Percentiles rank a stretch among this genome's conserved stretches.
These are phyloP conservation scores for Microctonus brassicae DNA, from an alignment of 2,888 invertebrate species.

Conservation along the genomic window DNA sequence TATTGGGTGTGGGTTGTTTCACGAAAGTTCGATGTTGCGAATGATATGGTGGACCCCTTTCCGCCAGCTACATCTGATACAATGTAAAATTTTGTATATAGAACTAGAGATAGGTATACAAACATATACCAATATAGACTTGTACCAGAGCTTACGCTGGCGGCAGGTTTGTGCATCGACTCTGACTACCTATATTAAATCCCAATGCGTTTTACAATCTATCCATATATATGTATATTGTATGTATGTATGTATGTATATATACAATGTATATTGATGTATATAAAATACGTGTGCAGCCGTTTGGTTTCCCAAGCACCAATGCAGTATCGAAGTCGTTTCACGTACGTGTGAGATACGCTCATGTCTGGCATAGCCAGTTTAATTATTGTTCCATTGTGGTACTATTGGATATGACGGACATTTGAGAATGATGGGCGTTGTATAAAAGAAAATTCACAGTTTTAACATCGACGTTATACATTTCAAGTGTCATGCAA, in stretches of 20 bases:
- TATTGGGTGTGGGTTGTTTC: neutral
- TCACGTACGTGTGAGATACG: slow-evolving; percentile 32
- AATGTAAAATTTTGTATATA: neutral
- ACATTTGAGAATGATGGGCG: slow-evolving; percentile 25
- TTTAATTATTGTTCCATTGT: slow-evolving; percentile 36
- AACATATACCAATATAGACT: neutral
- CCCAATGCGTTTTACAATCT: slow-evolving; percentile 15
- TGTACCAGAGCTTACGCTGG: slow-evolving; percentile 18
- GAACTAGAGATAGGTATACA: slow-evolving; percentile 4
- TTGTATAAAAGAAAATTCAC: slow-evolving; percentile 20
- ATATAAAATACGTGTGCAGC: too few relatives aligned
- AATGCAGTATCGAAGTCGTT: slow-evolving; percentile 18
- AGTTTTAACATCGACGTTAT: neutral
- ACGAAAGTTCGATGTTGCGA: slow-evolving; percentile 4
- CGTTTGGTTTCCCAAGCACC: slow-evolving; percentile 1
- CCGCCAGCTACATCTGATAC: neutral
- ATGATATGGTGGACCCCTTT: neutral
- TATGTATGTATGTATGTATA: neutral
- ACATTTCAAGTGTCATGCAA: slow-evolving; percentile 4
- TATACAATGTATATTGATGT: slow-evolving; percentile 10
- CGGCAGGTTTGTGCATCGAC: slow-evolving; percentile 21
- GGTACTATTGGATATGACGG: slow-evolving; percentile 34
- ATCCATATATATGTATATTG: too few relatives aligned
- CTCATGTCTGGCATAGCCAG: slow-evolving; percentile 19
- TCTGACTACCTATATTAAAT: slow-evolving; percentile 32